Conservation (phyloP, 2,113 vertebrate genomes). For the Pseudopipra pipra region DNA sequence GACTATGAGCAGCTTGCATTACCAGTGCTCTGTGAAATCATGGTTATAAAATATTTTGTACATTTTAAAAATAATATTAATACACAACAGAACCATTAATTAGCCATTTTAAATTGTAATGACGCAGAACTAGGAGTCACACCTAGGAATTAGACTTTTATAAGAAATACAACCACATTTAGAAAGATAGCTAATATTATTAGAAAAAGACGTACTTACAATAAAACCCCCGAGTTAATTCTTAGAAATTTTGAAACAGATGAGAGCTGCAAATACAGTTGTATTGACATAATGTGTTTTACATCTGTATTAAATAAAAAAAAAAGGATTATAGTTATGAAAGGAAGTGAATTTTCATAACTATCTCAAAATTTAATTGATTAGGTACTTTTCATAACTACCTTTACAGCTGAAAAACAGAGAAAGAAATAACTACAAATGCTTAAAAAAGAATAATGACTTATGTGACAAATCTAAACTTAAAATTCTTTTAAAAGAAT, state of each 20-base stretch:
- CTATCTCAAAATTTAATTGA: not conserved
- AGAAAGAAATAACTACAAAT: not conserved
- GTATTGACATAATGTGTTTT: not conserved
- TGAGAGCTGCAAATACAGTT: not conserved
- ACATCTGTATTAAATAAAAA: not conserved
- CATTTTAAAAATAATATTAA: not conserved
- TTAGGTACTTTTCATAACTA: not conserved
- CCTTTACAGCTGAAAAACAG: not conserved
- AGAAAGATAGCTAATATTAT: not conserved
- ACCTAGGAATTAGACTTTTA: not conserved
- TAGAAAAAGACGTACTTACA: not conserved
- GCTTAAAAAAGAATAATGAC: not conserved
- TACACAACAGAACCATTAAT: not conserved
- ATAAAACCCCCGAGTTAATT: not conserved
- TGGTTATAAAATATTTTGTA: not conserved
- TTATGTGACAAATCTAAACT: not conserved
- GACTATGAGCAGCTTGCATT: not conserved
- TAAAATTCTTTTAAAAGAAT: not conserved
- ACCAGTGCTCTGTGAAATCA: not conserved
- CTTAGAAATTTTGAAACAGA: not conserved
- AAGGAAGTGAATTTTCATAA: not conserved
- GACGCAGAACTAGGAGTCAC: not conserved
- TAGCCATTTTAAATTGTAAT: not conserved
- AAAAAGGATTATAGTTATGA: not conserved
- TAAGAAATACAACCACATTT: not conserved